phyloP scores from a whole-genome alignment of 1,140 invertebrate species.

The Brachionus paranguensis region DNA sequence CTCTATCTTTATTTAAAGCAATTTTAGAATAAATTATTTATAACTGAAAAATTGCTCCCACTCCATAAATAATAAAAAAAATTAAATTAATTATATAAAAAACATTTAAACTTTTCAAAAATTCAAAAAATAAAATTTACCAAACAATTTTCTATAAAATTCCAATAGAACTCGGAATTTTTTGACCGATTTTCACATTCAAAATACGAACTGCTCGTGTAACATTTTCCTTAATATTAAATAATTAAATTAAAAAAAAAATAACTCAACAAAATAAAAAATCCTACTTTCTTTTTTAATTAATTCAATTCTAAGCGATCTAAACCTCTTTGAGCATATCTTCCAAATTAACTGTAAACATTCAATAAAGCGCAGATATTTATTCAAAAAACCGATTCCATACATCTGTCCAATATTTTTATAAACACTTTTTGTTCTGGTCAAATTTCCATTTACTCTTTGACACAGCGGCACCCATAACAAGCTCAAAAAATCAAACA shows the following conservation, averaged over 20 bases:
- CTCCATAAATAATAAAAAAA: too few relatives aligned
- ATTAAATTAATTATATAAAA: too few relatives aligned
- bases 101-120: background rate
- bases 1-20: too few relatives aligned
- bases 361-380: background rate
- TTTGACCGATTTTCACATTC: background rate
- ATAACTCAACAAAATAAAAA: background rate
- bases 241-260: background rate
- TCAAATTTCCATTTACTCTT: background rate
- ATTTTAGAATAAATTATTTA: too few relatives aligned
- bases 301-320: background rate
- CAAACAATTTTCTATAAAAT: background rate
- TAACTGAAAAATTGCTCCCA: background rate
- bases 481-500: background rate
- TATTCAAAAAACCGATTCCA: background rate
- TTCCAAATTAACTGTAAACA: background rate
- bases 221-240: background rate
- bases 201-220: background rate
- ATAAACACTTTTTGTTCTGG: background rate
- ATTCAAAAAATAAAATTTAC: background rate
- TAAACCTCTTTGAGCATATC: background rate
- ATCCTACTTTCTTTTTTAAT: background rate
- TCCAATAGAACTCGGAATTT: background rate
- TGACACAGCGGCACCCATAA: constrained; percentile 5
- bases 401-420: constrained; percentile 3